Percentiles rank a stretch among this genome's conserved stretches.
Evolutionary conservation across 2,888 invertebrate genomes (phyloP).

Genomic region (Tenthredo livida): DNA sequence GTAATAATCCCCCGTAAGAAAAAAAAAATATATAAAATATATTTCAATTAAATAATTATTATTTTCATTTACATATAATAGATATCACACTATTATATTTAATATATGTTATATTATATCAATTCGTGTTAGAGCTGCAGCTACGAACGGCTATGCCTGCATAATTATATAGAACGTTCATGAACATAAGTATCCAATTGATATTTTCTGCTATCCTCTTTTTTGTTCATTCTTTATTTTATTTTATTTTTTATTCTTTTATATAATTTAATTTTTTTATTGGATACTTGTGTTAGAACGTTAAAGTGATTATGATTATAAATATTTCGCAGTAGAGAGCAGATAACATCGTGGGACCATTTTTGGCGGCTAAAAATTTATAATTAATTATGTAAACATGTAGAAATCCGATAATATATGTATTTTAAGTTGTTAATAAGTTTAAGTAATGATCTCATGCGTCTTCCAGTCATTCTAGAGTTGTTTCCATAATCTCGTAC

Average conservation of each 20-base stretch:
- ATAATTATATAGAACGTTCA: conserved; percentile 35
- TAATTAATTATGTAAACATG: conserved; percentile 20
- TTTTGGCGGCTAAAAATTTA: conserved; percentile 47
- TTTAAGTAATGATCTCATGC: conserved; percentile 66
- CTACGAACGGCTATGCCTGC: conserved; percentile 16
- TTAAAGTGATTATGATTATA: neutral
- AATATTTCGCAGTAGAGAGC: conserved; percentile 32
- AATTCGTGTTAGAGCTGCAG: neutral
- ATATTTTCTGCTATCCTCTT: neutral
- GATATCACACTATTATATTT: neutral
- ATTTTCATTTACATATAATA: neutral
- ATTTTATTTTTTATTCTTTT: too few species aligned
- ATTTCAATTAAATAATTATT: conserved; percentile 1
- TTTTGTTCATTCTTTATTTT: too few species aligned
- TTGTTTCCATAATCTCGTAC: conserved; percentile 60
- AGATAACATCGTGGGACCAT: conserved; percentile 57
- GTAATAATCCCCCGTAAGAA: conserved; percentile 7
- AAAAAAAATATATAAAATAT: neutral
- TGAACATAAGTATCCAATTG: neutral
- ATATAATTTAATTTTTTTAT: neutral
- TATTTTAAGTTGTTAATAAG: conserved; percentile 49
- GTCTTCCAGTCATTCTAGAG: conserved; percentile 67
- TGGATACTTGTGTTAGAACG: neutral
- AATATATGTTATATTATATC: neutral
- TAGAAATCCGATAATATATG: conserved; percentile 24